phyloP scores from a whole-genome alignment of 2,797 vertebrate genomes.

The Oceanodroma leucorhoa region DNA sequence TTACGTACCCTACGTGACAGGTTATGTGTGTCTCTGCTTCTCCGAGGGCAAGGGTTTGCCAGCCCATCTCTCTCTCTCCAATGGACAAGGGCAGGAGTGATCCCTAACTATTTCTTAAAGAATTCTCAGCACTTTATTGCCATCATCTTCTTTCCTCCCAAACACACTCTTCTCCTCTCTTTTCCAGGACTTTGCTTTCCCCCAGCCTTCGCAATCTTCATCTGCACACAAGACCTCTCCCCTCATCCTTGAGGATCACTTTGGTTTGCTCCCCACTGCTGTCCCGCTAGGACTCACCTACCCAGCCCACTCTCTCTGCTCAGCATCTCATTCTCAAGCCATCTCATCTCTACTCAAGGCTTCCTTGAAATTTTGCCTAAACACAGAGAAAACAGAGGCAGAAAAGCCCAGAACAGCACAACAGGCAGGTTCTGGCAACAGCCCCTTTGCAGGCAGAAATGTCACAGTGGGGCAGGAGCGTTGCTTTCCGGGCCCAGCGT shows the following conservation, averaged over 20 bases:
- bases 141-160: background rate
- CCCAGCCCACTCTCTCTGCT: background rate
- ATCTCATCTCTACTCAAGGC: background rate
- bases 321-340: background rate
- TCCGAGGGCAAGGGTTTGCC: background rate
- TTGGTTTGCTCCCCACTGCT: background rate
- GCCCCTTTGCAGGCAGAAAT: background rate
- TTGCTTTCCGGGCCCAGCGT: background rate
- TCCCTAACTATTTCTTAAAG: background rate
- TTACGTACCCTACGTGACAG: rapidly evolving
- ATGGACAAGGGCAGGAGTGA: background rate
- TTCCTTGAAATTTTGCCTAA: background rate
- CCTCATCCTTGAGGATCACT: background rate
- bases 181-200: background rate
- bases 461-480: background rate
- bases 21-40: background rate
- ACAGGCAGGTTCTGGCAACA: background rate
- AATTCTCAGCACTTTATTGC: background rate
- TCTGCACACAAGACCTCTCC: background rate
- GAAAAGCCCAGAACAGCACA: background rate
- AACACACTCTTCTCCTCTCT: background rate
- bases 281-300: background rate
- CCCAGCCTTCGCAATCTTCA: background rate
- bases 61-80: background rate
- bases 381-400: background rate